Evolutionary conservation across 2,113 vertebrate genomes (phyloP), one percentile per base, ranked within the genome.

Genomic region (Alethe diademata): DNA sequence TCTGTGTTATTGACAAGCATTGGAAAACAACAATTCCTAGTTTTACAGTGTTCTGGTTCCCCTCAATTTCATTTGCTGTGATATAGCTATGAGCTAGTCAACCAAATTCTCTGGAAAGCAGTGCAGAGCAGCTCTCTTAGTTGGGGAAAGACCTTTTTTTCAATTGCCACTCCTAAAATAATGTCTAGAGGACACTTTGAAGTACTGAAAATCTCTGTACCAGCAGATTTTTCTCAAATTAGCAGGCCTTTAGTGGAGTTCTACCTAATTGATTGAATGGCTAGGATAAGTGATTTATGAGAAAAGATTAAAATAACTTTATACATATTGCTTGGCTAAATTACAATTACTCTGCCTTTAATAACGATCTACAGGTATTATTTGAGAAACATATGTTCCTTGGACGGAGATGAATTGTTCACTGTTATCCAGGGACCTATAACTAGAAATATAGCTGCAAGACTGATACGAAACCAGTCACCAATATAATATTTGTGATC

Each of bases 291-390:
- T 86, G 75, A 97, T 93, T 95, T 92, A 97, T 88, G 88, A 90
- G n/a, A 74, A 95, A 93, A 96, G 12, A 95, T 78, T 96, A 80
- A 86, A 96, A 94, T 90, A 94, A 67, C 60, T 86, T 90, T 43
- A 78, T 86, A 73, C 0, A 1, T 88, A 86, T 86, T 86, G 60
- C 85, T 92, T 90, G 28, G 56, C 93, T 93, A 95, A 96, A 90
- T 95, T 83, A 80, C 71, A 84, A 60, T 95, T 96, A 88, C 48
- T 79, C 40, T 90, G 51, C 31, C 67, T 86, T 95, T 96, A 95
- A 92, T 92, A 96, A 64, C 0, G 2, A 80, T 86, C 78, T 94
- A 56, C 78, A 84, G 90, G 75, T 74, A 83, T 94, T 92, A 83
- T 92, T 88, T 92, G 56, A 93, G 65, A 18, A 94, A 28, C 92